These are phyloP conservation scores for Halichoerus grypus DNA, from an alignment of 2,113 vertebrate species.

Conservation along the genomic window DNA sequence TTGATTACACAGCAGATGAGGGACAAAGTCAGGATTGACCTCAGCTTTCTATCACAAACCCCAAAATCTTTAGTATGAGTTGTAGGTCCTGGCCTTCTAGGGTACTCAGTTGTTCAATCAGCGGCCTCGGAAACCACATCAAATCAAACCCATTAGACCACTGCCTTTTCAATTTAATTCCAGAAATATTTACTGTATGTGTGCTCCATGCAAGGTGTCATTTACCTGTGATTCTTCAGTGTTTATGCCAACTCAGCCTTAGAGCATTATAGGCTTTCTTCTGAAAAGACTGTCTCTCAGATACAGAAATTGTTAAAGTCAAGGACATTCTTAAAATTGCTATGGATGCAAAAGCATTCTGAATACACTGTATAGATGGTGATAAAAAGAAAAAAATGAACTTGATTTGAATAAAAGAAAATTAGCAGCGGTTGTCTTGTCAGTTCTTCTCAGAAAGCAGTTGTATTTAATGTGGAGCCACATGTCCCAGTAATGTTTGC, in stretches of 20 bases:
- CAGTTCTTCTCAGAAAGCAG: constrained; percentile 20
- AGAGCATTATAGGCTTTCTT: neutral
- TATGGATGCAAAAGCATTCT: constrained; percentile 34
- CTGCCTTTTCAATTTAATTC: constrained; percentile 53
- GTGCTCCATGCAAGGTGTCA: constrained; percentile 22
- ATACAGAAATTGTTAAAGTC: constrained; percentile 47
- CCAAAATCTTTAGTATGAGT: neutral
- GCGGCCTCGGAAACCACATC: neutral
- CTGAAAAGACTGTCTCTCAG: constrained; percentile 19
- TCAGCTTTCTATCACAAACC: neutral
- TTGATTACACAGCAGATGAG: neutral
- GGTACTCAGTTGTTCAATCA: neutral
- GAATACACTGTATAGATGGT: constrained; percentile 41
- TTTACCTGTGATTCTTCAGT: constrained; percentile 41
- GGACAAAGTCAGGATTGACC: neutral
- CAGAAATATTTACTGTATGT: neutral
- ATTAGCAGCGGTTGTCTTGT: constrained; percentile 59
- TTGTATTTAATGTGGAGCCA: neutral
- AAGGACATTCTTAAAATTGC: constrained; percentile 65
- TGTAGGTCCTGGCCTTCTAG: neutral
- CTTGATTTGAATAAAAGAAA: constrained; percentile 75
- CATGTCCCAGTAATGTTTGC: constrained; percentile 8
- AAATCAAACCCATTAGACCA: constrained; percentile 3
- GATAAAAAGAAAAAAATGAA: constrained; percentile 53
- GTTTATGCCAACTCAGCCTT: constrained; percentile 60